Percentiles rank a stretch among this genome's conserved stretches.
Conservation (phyloP, 2,888 invertebrate species). For the Aporophyla nigra region DNA sequence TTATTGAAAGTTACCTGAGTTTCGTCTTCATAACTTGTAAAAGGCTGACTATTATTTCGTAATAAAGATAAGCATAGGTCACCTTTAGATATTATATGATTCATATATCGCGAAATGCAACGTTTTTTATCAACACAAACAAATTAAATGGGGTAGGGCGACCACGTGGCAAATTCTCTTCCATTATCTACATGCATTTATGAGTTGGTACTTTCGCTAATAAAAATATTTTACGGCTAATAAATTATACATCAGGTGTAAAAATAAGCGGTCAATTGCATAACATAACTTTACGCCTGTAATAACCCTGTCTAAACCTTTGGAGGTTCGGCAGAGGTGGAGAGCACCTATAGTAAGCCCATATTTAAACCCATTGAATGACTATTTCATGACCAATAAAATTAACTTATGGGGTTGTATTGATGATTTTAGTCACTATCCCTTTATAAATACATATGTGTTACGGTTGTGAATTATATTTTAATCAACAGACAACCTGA, state of each 20-base stretch:
- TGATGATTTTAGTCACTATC: no score
- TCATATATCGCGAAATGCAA: background rate
- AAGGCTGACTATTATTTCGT: background rate
- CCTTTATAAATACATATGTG: no score
- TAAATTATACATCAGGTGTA: background rate
- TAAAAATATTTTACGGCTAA: slow-evolving; percentile 10
- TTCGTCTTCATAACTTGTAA: background rate
- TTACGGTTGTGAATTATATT: no score
- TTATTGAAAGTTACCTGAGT: background rate
- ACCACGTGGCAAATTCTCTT: background rate
- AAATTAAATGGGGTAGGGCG: background rate
- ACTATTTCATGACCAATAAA: no score
- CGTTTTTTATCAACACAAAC: background rate
- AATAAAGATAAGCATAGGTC: background rate
- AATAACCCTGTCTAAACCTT: no score
- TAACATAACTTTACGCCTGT: background rate
- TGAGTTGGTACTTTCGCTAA: background rate
- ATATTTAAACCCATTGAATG: no score
- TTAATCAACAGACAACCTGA: no score
- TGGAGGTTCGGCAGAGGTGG: no score
- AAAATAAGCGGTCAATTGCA: background rate
- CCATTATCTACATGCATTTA: slow-evolving; percentile 2
- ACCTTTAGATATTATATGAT: slow-evolving; percentile 7
- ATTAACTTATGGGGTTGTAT: no score
- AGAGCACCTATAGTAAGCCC: no score